phyloP scores from a whole-genome alignment of 2,113 vertebrate species.

The Clarias macrocephalus region DNA sequence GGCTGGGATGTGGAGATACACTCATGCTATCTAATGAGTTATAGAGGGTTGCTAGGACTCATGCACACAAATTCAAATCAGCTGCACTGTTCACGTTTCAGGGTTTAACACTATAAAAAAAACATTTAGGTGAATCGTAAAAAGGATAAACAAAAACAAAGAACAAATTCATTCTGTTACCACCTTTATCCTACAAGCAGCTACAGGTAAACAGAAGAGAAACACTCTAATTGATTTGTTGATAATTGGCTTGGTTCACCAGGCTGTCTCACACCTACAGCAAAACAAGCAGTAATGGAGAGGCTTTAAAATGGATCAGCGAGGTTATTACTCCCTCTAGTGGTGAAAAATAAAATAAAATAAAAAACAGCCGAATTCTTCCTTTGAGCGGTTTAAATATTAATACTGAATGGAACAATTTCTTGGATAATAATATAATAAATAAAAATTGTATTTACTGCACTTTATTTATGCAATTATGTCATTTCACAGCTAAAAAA shows the following conservation, averaged over 20 bases:
- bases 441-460: neutral
- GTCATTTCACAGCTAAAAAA: neutral
- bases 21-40: constrained; percentile 30
- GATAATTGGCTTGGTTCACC: neutral
- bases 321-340: constrained; percentile 34
- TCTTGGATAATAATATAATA: neutral
- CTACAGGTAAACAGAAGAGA: neutral
- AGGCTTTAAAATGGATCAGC: neutral
- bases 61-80: constrained; percentile 16
- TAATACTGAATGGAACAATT: neutral
- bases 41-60: constrained; percentile 13
- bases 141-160: constrained; percentile 8
- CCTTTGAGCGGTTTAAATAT: neutral
- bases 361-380: neutral
- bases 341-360: neutral
- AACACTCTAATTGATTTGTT: neutral
- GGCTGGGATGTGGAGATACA: constrained; percentile 10
- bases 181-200: neutral
- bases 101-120: neutral
- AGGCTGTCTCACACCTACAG: neutral
- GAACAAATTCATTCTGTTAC: neutral
- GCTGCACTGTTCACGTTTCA: neutral
- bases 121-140: neutral
- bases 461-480: neutral
- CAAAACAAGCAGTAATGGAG: neutral